A percentile compares a stretch with the other conserved stretches of the same genome.
Conservation (phyloP, 2,113 vertebrate genomes). For the Chamaetylas fuelleborni region DNA sequence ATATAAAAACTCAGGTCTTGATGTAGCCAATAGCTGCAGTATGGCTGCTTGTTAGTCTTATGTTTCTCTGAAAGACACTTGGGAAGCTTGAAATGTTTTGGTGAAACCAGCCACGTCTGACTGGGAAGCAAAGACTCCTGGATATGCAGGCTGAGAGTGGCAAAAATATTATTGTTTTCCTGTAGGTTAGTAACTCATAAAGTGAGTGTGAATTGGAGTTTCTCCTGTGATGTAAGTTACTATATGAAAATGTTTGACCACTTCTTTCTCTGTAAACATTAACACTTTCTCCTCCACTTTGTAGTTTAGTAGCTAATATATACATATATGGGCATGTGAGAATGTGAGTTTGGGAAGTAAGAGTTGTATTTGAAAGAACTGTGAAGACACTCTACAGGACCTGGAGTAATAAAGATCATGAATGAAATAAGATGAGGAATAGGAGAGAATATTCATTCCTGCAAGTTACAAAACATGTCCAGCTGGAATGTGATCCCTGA, state of each 20-base stretch:
- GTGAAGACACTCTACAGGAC: not conserved
- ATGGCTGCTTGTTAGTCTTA: not conserved
- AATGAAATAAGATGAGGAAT: not conserved
- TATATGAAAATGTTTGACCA: not conserved
- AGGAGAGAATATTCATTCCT: not conserved
- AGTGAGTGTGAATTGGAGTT: not conserved
- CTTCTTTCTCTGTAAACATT: not conserved
- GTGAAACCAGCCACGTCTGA: not conserved
- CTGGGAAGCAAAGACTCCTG: not conserved
- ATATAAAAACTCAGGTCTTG: not conserved
- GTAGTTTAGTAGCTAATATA: not conserved
- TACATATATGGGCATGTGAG: not conserved
- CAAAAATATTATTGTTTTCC: not conserved
- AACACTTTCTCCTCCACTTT: not conserved
- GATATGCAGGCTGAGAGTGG: not conserved
- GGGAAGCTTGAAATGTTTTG: not conserved
- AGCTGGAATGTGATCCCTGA: not conserved
- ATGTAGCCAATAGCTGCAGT: not conserved
- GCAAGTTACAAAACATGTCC: not conserved
- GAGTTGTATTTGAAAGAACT: not conserved
- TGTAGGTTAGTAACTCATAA: not conserved
- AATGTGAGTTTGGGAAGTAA: not conserved
- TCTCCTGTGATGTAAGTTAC: not conserved
- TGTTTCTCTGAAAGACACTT: not conserved
- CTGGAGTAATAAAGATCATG: not conserved